Base-by-base conservation (phyloP, 2,888 invertebrate species). In the Taenaris catops region DNA sequence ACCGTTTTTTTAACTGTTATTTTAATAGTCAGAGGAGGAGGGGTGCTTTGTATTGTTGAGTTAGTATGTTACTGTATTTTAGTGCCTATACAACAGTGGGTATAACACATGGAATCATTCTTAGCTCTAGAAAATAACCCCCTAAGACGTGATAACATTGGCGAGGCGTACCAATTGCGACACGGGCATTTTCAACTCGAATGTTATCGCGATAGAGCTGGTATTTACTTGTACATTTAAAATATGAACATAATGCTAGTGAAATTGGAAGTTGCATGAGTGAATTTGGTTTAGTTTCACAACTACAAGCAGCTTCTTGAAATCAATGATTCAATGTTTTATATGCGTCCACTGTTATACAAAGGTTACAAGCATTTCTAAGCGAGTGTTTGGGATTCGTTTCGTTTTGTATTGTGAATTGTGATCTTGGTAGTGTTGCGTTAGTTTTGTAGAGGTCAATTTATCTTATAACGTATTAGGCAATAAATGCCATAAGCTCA, bases 401-500 rank as follows among this genome's bases (percentile, higher is more conserved):
- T 47, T 50, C 38, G 44, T 52, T 44, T 46, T 48, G 18, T 19
- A 9, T 26, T 47, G 31, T 35, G 32, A 26, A 40, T 53, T 58
- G 47, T 46, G 52, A 57, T 50, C 51, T 40, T 37, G 8, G 36
- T 48, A 50, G 37, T 46, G 44, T 62, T 55, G 55, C 51, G 48
- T 62, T 64, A 61, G 58, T 60, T 62, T 63, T 60, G 58, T 60
- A 55, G 52, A 53, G 55, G 57, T 60, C 56, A 58, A 57, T 57
- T 41, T 58, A 55, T 53, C 43, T 61, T 55, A 49, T 52, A 49
- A 58, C 59, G 60, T 63, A 38, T 32, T 69, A 69, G 78, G 76
- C 76, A 62, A 61, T 47, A 48, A 58, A 69, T 71, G 78, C 73
- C 71, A 70, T 78, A 72, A 75, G 80, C 76, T 75, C 69, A 65